Base-by-base conservation (phyloP, 2,797 vertebrate species). In the Bradypodion pumilum region DNA sequence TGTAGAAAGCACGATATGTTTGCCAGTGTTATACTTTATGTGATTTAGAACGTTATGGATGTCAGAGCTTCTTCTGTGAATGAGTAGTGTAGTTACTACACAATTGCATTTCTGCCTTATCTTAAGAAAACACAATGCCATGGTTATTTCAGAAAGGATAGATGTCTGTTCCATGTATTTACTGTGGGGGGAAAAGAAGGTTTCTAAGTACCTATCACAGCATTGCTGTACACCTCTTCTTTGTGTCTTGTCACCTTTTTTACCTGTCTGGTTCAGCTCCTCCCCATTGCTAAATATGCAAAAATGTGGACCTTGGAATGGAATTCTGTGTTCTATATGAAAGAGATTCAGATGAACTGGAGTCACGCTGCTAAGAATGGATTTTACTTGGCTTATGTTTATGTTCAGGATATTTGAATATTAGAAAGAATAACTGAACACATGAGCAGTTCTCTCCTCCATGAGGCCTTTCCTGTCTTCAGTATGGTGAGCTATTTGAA, bases 261-360 rank as follows among this genome's bases (percentile, higher is more conserved):
- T 77, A 83, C 88, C 92, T 86, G 89, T 80, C 83, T 83, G 27
- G 83, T 87, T 91, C 73, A 89, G 91, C 91, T 87, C 90, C 89
- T 32, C 88, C 88, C 73, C 3, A 0, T 5, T 49, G 46, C 42
- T 1, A 89, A 89, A 81, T 89, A 0, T 16, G 72, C 0, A 84
- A 60, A 87, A 86, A 82, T 79, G 13, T 90, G 86, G 86, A 35
- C 44, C 63, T 91, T 84, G 88, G 80, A 80, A 74, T 76, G n/a
- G 81, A 74, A 68, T 87, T 74, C 85, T 90, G 65, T 52, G 29
- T 1, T 70, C n/a, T 7, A 60, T 29, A 44, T 9, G 7, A 40
- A n/a, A 62, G 65, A 56, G 88, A 74, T 83, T 27, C 91, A 78
- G 10, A 69, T 73, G 44, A 85, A 40, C 86, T 77, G 86, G 89